Conservation (phyloP, 2,888 invertebrate genomes). For the Hypsopygia costalis region DNA sequence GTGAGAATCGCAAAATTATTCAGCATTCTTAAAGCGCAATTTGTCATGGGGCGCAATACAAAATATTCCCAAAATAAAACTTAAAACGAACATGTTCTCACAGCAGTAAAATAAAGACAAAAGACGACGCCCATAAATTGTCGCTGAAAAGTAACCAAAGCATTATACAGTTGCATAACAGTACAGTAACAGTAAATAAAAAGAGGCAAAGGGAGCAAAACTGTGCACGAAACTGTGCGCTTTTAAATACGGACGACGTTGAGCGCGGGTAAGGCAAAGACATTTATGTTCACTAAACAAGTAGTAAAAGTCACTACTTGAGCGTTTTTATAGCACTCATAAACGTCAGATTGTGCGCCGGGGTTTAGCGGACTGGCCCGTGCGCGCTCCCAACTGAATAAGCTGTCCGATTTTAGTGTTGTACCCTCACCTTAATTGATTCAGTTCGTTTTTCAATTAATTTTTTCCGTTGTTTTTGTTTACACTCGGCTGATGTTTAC, state of each 20-base stretch:
- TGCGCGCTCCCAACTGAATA: conserved; percentile 37
- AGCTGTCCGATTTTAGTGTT: conserved; percentile 27
- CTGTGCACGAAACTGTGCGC: conserved; percentile 75
- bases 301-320: conserved; percentile 82
- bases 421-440: conserved; percentile 59
- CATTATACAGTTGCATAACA: conserved; percentile 78
- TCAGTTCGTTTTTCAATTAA: conserved; percentile 54
- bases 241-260: conserved; percentile 79
- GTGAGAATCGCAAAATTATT: conserved; percentile 12
- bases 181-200: conserved; percentile 75
- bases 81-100: conserved; percentile 62
- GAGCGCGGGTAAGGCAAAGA: conserved; percentile 78
- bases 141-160: conserved; percentile 76
- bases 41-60: conserved; percentile 43
- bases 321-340: conserved; percentile 81
- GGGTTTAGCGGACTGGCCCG: conserved; percentile 60
- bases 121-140: conserved; percentile 70
- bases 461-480: conserved; percentile 28
- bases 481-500: conserved; percentile 34
- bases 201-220: conserved; percentile 71
- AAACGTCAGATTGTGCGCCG: conserved; percentile 80
- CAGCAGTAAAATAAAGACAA: conserved; percentile 70
- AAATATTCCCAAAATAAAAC: conserved; percentile 49
- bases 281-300: conserved; percentile 82
- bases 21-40: conserved; percentile 24